Conservation (phyloP, 2,113 vertebrate species). For the Cromileptes altivelis region DNA sequence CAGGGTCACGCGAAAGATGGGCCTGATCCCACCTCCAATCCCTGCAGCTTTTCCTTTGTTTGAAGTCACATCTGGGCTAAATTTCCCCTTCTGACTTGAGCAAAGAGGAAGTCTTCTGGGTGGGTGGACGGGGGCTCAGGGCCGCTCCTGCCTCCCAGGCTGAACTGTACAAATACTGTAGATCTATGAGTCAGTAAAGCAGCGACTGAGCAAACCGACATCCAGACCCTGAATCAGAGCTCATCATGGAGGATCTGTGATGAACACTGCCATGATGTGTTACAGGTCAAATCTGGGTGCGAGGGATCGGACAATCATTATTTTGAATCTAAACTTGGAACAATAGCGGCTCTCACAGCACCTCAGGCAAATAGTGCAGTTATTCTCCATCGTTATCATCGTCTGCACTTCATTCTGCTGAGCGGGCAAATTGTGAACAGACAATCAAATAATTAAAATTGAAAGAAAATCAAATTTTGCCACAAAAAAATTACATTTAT, state of each 20-base stretch:
- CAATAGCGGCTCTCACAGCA: background rate
- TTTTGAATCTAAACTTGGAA: background rate
- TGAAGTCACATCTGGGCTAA: constrained; percentile 86
- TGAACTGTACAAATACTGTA: constrained; percentile 67
- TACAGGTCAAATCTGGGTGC: background rate
- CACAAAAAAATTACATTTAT: background rate
- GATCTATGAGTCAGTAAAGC: constrained; percentile 65
- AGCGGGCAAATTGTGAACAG: background rate
- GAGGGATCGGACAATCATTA: background rate
- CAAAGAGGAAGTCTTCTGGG: constrained; percentile 79
- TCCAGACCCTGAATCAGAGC: constrained; percentile 39
- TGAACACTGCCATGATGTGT: constrained; percentile 15
- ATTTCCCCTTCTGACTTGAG: constrained; percentile 77
- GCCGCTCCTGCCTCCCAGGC: constrained; percentile 69
- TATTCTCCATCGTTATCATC: background rate
- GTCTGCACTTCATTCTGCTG: background rate
- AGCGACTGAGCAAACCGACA: constrained; percentile 23
- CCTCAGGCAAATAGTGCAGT: background rate
- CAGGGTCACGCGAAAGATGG: constrained; percentile 80
- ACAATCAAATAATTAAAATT: constrained; percentile 2
- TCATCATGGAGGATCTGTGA: constrained; percentile 31
- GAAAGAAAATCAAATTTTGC: background rate
- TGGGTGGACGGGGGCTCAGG: constrained; percentile 66
- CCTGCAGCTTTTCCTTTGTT: constrained; percentile 78
- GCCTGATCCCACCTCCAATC: constrained; percentile 82